Evolutionary conservation across 2,797 vertebrate species (phyloP), one percentile per base, ranked within the genome.

Genomic region (Hafferia zeledoni): DNA sequence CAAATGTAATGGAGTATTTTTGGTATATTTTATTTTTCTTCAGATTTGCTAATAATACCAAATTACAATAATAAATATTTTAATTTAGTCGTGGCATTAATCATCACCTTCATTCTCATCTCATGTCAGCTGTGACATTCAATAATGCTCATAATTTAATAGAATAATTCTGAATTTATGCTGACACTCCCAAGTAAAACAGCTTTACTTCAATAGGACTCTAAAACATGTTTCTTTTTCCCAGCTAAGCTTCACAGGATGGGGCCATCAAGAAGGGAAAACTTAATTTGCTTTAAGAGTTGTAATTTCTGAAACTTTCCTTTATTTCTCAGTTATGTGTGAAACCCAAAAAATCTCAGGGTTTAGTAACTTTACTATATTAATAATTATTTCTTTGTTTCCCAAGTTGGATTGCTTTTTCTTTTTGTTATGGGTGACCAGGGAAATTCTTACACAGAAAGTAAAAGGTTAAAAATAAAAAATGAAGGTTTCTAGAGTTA

Each of bases 61-160:
- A 84, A 88, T 94, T 77, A 69, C 63, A 97, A 91, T 76, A 84
- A 92, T 92, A 95, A 96, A 97, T 96, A 90, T 93, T 94, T 96
- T 95, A 96, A 94, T 95, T 91, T 90, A 90, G 83, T 86, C 25
- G 1, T 95, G 93, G 83, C 89, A 91, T 96, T 93, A 97, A 95
- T 96, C 92, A 96, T 87, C 85, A 84, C 91, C 87, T 95, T 94
- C 85, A 82, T 84, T 92, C 89, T 86, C 80, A 50, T 94, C 85
- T 94, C 91, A 50, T 37, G 49, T 96, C 85, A 91, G 80, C 39
- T 65, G 77, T 95, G 95, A 96, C 94, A 96, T 96, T 96, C 94
- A 94, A 94, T 71, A 86, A 81, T 78, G 71, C 83, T 93, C 72
- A 70, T 87, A 77, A 91, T 91, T 95, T 87, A 50, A 46, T 4